Conservation (phyloP, 1,140 invertebrate species). For the Cydia pomonella region DNA sequence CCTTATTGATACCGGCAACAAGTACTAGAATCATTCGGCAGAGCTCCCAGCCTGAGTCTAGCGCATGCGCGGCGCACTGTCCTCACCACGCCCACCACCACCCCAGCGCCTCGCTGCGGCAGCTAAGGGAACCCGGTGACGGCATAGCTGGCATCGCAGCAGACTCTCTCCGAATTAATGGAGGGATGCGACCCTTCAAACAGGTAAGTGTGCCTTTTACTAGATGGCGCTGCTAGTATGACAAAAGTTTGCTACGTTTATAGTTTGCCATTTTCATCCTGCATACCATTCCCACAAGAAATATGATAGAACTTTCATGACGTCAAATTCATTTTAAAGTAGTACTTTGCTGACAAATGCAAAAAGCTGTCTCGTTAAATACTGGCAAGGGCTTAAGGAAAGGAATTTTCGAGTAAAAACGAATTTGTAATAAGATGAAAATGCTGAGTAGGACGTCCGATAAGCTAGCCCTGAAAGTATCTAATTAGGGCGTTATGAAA, state of each 20-base stretch:
- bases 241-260: conserved; percentile 33
- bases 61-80: conserved; percentile 84
- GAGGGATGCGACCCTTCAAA: conserved; percentile 97
- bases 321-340: neutral
- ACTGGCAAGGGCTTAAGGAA: neutral
- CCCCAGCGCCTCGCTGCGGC: conserved; percentile 89
- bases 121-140: conserved; percentile 90
- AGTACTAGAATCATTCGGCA: conserved; percentile 91
- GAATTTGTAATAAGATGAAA: conserved; percentile 22
- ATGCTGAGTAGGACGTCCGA: conserved; percentile 15
- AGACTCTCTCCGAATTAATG: conserved; percentile 97
- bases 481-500: conserved; percentile 57
- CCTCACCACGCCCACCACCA: conserved; percentile 82
- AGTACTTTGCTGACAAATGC: conserved; percentile 2
- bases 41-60: conserved; percentile 94
- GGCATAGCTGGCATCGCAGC: conserved; percentile 97
- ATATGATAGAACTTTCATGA: neutral
- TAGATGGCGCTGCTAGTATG: conserved; percentile 61
- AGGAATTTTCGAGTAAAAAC: conserved; percentile 10
- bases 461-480: conserved; percentile 42
- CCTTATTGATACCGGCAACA: conserved; percentile 86
- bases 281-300: conserved; percentile 16
- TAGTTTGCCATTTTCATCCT: conserved; percentile 26
- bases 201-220: conserved; percentile 85
- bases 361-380: neutral